Evolutionary conservation across 2,797 vertebrate genomes (phyloP).

Genomic region (Helarctos malayanus): DNA sequence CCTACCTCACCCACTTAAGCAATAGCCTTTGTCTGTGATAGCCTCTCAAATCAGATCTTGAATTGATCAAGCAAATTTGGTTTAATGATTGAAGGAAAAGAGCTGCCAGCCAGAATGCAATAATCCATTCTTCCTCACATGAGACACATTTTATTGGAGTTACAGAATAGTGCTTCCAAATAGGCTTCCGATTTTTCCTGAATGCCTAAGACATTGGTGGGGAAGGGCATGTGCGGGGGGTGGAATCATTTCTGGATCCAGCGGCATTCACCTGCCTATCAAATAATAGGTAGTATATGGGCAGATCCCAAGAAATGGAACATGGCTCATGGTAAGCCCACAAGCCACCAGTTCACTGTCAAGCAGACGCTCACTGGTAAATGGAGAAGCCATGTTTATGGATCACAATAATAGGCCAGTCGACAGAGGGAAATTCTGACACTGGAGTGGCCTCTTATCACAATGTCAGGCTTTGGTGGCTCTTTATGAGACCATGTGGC

Average conservation of each 20-base stretch:
- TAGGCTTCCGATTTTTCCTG: neutral
- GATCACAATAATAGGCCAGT: neutral
- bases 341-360: neutral
- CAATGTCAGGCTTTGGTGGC: neutral
- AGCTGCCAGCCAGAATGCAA: neutral
- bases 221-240: no score
- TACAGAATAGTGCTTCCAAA: neutral
- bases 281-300: neutral
- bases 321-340: neutral
- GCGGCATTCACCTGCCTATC: neutral
- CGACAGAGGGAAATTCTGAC: neutral
- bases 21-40: neutral
- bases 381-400: neutral
- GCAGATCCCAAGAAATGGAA: slow-evolving; percentile 5
- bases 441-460: neutral
- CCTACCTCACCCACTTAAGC: neutral
- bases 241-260: neutral
- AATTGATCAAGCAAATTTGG: slow-evolving; percentile 50
- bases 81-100: slow-evolving; percentile 33
- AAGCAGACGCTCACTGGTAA: neutral
- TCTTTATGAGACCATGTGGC: neutral
- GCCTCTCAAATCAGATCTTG: neutral
- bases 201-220: neutral
- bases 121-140: neutral
- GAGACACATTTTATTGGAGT: slow-evolving; percentile 6